These are phyloP conservation scores for Pterois miles DNA, from an alignment of 2,797 vertebrate genomes.

Conservation along the genomic window DNA sequence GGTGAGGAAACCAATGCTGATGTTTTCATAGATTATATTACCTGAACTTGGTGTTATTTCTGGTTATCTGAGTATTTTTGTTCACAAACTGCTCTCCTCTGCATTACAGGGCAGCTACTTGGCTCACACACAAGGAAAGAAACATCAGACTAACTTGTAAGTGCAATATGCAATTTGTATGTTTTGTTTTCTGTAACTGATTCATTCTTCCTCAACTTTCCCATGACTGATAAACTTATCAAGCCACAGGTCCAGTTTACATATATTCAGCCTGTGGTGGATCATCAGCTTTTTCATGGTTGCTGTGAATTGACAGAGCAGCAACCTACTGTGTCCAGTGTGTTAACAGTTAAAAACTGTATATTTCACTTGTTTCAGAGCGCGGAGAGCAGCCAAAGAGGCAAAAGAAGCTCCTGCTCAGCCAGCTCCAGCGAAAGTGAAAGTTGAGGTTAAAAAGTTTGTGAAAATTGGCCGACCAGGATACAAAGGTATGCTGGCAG, in stretches of 20 bases:
- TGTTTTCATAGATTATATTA: not conserved
- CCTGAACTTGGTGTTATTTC: not conserved
- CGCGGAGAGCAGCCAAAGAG: slow-evolving; percentile 95
- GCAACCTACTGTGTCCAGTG: not conserved
- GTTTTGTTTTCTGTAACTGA: not conserved
- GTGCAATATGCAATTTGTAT: slow-evolving; percentile 57
- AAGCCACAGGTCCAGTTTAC: not conserved
- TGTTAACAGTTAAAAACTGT: not conserved
- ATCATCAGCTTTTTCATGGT: not conserved
- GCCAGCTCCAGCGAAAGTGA: slow-evolving; percentile 96
- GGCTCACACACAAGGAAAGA: slow-evolving; percentile 98
- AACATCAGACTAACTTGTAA: slow-evolving; percentile 99
- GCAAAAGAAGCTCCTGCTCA: slow-evolving; percentile 97
- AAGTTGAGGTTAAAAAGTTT: slow-evolving; percentile 98
- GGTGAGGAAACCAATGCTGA: slow-evolving; percentile 73
- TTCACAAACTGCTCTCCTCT: slow-evolving; percentile 13
- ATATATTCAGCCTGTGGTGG: not conserved
- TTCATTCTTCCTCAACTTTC: not conserved
- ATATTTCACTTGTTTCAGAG: slow-evolving; percentile 77
- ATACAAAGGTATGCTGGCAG: slow-evolving; percentile 89
- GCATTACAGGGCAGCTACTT: slow-evolving; percentile 92
- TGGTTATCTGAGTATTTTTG: not conserved
- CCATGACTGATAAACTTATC: not conserved
- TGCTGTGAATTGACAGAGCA: not conserved
- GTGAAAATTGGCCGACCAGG: slow-evolving; percentile 98